These are phyloP conservation scores for Anseranas semipalmata DNA, from an alignment of 2,113 vertebrate species.

Conservation along the genomic window DNA sequence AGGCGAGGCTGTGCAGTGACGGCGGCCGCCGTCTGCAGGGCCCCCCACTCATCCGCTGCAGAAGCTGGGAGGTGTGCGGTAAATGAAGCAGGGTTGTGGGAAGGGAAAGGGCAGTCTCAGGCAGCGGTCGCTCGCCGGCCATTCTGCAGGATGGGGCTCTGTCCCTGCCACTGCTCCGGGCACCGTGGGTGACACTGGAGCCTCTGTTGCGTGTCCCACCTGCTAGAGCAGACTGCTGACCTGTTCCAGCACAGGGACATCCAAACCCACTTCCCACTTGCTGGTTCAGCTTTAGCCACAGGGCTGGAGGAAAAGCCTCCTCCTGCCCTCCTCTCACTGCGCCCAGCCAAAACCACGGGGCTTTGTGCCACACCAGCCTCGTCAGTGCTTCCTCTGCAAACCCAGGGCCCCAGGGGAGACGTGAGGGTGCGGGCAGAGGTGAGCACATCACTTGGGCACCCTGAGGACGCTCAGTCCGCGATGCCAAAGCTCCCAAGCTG, in stretches of 20 bases:
- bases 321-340: background rate
- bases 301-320: background rate
- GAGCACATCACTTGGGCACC: background rate
- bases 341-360: background rate
- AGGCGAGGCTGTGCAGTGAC: background rate
- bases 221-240: background rate
- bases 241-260: background rate
- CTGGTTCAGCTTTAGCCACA: background rate
- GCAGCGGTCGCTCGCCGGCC: rapidly evolving
- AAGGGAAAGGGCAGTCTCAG: background rate
- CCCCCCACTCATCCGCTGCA: constrained; percentile 52
- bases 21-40: background rate
- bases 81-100: constrained; percentile 62
- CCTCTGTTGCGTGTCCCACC: background rate
- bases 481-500: background rate
- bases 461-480: background rate
- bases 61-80: constrained; percentile 52
- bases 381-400: background rate
- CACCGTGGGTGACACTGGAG: background rate
- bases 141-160: background rate
- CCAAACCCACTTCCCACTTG: background rate
- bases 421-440: background rate
- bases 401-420: rapidly evolving
- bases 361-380: background rate
- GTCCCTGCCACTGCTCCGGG: rapidly evolving